Base-by-base conservation (phyloP, 30 jellyfish, hydroid and myxozoan species). In the Clytia hemisphaerica region DNA sequence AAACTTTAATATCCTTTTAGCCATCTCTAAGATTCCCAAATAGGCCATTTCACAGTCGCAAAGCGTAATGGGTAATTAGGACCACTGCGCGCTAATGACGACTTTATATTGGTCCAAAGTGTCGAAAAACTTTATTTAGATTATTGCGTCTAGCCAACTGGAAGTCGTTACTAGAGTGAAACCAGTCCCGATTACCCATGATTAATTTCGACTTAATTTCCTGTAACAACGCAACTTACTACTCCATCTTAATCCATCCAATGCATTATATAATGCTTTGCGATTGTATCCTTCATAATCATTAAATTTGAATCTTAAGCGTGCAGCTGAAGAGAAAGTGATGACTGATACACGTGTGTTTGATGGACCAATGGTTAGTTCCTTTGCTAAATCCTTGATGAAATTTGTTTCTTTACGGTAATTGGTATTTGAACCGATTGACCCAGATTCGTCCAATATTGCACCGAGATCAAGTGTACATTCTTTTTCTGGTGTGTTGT, bases 361-460 rank as follows among this genome's bases (percentile, higher is more conserved):
- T 12, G 69, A 21, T 53, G 30, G 24, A 0, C 84, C 76, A 58
- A 80, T 53, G 22, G 51, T 67, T 3, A 80, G 85, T 27, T 80
- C 79, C 45, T 81, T 38, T 29, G 93, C 53, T 2, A 80, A 59
- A 49, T 61, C 76, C 21, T 71, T 58, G 33, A 71, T 51, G 62
- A 80, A 80, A 4, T 72, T 59, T 67, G 76, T 80, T 63, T 80
- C 93, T 46, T 80, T 76, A 19, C 61, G 73, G 40, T 69, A 80
- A 38, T 81, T 81, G 71, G 75, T 42, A 0, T 31, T 53, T 60
- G 67, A 65, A 57, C 25, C 25, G 4, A 80, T 71, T 1, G 93
- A 80, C n/a, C 85, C 79, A 9, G 93, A 80, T 40, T 80, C 85
- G 30, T 80, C 93, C 21, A 80, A 80, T 35, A 80, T 80, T 24